Conservation (phyloP, 2,797 vertebrate species). For the Phalloptychus januarius region DNA sequence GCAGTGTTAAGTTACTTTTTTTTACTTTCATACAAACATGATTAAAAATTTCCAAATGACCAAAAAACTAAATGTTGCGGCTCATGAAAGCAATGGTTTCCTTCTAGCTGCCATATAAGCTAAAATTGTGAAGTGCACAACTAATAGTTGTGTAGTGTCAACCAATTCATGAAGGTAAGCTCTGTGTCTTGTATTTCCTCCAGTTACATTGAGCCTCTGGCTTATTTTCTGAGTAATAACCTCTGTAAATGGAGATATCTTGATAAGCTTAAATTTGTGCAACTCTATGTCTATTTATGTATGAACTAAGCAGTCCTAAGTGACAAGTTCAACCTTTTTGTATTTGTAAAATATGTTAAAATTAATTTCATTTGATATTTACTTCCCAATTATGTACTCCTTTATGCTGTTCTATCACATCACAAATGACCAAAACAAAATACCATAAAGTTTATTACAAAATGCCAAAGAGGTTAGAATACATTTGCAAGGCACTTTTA, state of each 20-base stretch:
- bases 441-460: neutral
- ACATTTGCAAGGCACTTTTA: slow-evolving; percentile 6
- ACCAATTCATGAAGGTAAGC: neutral
- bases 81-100: neutral
- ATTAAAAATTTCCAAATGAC: neutral
- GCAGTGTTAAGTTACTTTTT: neutral
- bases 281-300: neutral
- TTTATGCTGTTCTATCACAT: neutral
- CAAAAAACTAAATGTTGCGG: neutral
- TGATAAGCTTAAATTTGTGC: neutral
- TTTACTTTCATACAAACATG: neutral
- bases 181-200: neutral
- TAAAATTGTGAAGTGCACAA: neutral
- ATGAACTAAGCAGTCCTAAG: neutral
- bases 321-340: neutral
- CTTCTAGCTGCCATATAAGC: neutral
- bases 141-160: neutral
- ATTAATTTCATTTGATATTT: neutral
- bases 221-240: neutral
- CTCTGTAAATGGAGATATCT: neutral
- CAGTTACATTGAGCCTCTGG: neutral
- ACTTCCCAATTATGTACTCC: neutral
- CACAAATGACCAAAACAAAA: neutral
- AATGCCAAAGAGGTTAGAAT: neutral
- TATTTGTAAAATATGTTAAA: neutral